Evolutionary conservation across 92 coral and sea anemone genomes (phyloP).

Genomic region (Galaxea fascicularis): DNA sequence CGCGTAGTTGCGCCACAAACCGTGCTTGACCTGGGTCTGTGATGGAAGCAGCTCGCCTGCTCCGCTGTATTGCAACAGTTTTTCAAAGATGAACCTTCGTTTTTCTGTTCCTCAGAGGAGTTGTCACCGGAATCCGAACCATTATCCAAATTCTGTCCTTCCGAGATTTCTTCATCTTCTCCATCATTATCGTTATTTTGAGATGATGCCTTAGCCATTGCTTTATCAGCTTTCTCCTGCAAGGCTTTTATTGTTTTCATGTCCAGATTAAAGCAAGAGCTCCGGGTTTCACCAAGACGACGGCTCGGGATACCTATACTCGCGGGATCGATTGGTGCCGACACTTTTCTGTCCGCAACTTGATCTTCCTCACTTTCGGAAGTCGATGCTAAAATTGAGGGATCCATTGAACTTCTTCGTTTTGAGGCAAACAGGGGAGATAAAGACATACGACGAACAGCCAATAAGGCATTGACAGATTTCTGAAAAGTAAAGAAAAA

Average conservation of each 20-base stretch:
- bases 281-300: constrained; percentile 34
- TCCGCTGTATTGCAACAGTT: neutral
- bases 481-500: constrained; percentile 50
- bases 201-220: neutral
- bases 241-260: constrained; percentile 27
- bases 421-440: constrained; percentile 64
- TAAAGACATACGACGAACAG: constrained; percentile 86
- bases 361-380: constrained; percentile 44
- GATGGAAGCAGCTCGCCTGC: neutral
- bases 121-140: neutral
- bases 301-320: constrained; percentile 10
- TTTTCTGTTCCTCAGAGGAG: neutral
- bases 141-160: neutral
- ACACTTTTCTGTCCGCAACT: constrained; percentile 31
- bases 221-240: constrained; percentile 43
- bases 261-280: constrained; percentile 48
- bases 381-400: constrained; percentile 52
- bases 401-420: constrained; percentile 82
- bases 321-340: constrained; percentile 37
- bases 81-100: neutral
- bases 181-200: neutral
- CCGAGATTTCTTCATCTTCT: neutral
- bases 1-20: constrained; percentile 1
- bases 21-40: constrained; percentile 31
- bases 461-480: constrained; percentile 90